Conservation (phyloP, 2,888 invertebrate genomes). For the Strigamia crassipes region DNA sequence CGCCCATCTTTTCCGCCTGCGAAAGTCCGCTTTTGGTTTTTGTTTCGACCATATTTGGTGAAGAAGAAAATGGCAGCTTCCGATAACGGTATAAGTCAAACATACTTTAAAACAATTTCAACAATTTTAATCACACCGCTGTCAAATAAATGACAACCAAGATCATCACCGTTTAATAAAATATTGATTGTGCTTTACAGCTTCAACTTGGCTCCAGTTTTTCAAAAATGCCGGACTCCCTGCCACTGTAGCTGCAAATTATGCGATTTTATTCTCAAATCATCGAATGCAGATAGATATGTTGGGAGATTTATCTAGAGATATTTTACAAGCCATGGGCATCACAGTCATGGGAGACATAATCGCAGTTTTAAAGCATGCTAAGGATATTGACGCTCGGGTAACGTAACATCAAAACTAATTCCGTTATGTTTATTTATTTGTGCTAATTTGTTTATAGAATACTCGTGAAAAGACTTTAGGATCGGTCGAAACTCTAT, state of each 20-base stretch:
- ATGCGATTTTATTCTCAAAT: conserved; percentile 83
- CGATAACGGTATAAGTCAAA: background rate
- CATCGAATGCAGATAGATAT: conserved; percentile 85
- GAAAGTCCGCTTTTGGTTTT: too few relatives aligned
- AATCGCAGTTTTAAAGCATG: conserved; percentile 69
- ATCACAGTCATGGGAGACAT: conserved; percentile 72
- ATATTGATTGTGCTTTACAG: conserved; percentile 60
- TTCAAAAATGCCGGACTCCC: conserved; percentile 85
- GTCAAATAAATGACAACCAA: background rate
- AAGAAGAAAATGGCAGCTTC: background rate
- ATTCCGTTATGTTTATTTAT: too few relatives aligned
- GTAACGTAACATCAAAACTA: conserved; percentile 51
- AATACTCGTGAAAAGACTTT: background rate
- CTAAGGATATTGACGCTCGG: conserved; percentile 66
- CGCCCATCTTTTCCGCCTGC: too few relatives aligned
- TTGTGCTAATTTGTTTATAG: background rate
- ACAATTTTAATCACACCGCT: background rate
- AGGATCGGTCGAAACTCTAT: background rate
- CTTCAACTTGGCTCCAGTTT: conserved; percentile 77
- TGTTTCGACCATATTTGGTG: background rate
- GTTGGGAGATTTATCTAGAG: conserved; percentile 83
- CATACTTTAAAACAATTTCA: background rate
- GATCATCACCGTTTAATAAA: background rate
- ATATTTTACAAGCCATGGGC: conserved; percentile 86
- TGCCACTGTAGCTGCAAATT: conserved; percentile 75